Conservation (phyloP, 2,888 invertebrate species). For the Blera fallax region DNA sequence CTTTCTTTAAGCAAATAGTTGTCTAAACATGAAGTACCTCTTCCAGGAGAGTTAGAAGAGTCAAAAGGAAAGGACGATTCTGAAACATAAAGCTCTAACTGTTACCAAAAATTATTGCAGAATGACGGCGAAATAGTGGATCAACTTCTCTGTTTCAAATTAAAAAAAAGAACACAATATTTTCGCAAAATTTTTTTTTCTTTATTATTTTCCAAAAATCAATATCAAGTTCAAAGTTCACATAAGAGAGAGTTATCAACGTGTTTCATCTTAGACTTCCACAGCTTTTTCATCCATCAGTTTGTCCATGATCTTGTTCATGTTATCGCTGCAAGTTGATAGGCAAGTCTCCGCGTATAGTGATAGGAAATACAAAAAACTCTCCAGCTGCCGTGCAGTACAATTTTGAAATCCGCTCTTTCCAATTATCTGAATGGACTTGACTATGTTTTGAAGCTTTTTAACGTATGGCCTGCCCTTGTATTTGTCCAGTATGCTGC, state of each 20-base stretch:
- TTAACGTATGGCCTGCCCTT: conserved; percentile 75
- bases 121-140: no score
- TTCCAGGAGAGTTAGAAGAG: no score
- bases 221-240: neutral
- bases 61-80: no score
- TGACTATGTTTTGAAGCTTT: conserved; percentile 75
- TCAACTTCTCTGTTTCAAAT: neutral
- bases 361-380: conserved; percentile 77
- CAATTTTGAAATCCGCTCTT: conserved; percentile 76
- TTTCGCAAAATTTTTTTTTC: neutral
- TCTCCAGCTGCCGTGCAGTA: conserved; percentile 76
- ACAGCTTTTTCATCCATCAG: conserved; percentile 75
- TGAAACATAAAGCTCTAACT: no score
- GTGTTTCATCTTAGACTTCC: conserved; percentile 66
- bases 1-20: no score
- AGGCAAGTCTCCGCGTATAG: conserved; percentile 78
- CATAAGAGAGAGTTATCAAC: no score
- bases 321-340: conserved; percentile 76
- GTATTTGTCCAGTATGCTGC: conserved; percentile 71
- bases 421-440: conserved; percentile 76
- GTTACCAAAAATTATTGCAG: no score
- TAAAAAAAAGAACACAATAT: neutral
- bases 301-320: conserved; percentile 77
- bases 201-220: neutral
- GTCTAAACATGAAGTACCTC: no score